These are phyloP conservation scores for Nyleta sp. DNA, from an alignment of 2,888 invertebrate species.

Conservation along the genomic window DNA sequence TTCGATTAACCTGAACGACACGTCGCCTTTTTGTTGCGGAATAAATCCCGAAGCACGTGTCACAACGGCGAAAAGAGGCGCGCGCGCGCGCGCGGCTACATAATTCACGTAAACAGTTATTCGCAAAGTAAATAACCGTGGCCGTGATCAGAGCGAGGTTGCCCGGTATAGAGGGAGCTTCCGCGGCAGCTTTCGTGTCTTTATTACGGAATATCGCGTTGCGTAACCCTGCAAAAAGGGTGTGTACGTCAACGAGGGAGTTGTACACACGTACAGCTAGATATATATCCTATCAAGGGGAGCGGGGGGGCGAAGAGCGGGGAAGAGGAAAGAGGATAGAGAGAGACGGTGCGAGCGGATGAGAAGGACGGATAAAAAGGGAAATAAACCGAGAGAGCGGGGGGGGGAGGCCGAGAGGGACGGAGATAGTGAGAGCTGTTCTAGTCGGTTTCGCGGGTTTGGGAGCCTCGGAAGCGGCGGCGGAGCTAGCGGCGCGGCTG, in stretches of 20 bases:
- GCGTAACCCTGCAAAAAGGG: constrained; percentile 70
- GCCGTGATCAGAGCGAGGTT: constrained; percentile 35
- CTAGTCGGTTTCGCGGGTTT: constrained; percentile 61
- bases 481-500: constrained; percentile 72
- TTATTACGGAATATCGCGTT: constrained; percentile 68
- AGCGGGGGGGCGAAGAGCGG: constrained; percentile 12
- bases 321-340: constrained; percentile 2
- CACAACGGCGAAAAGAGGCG: background rate
- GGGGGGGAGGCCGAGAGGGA: constrained; percentile 10
- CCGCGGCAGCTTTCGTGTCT: constrained; percentile 60
- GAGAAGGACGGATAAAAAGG: constrained; percentile 60
- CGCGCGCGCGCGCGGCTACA: background rate
- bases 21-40: background rate
- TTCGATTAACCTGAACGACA: constrained; percentile 13
- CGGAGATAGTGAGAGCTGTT: constrained; percentile 40
- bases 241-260: constrained; percentile 54
- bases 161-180: constrained; percentile 33
- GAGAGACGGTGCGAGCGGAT: constrained; percentile 13
- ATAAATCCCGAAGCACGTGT: constrained; percentile 25
- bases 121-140: constrained; percentile 37
- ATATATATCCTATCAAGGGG: constrained; percentile 22
- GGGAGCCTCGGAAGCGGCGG: constrained; percentile 66
- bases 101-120: constrained; percentile 41
- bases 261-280: constrained; percentile 30
- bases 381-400: constrained; percentile 21